Evolutionary conservation across 2,888 invertebrate genomes (phyloP), one percentile per base, ranked within the genome.

Genomic region (Pycnomerus fuliginosus): DNA sequence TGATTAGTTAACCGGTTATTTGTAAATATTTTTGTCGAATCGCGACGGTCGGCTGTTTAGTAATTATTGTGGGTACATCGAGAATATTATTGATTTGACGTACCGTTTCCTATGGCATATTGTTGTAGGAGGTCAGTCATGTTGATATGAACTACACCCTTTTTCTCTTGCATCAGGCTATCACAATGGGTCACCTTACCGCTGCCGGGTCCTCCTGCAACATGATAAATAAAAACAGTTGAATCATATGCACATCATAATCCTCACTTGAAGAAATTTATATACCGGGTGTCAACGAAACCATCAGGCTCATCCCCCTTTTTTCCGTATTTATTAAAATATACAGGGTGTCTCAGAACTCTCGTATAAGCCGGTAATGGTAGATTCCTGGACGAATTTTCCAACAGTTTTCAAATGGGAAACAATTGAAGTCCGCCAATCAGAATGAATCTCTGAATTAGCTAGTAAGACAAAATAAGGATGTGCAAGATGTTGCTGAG

Each of bases 141-240:
- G 71, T 92, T 92, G 71, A 92, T 89, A 73, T 92, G 92, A 31
- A 85, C 84, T 36, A 90, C 80, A 27, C 90, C 90, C 44, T 84
- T 83, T 57, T 87, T 82, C 74, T 92, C 91, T 74, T 90, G 87
- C 82, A 87, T 87, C 64, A 91, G 76, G 64, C 85, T 89, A 72
- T 92, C 93, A 76, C 96, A 96, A 72, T 96, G 95, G 64, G 96
- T 96, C 77, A 96, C 95, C 85, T 96, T 96, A 29, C 96, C 96
- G 74, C 93, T 93, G 60, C 95, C 96, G 53, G 96, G 96, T 52
- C 96, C 96, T 64, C 96, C 93, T 89, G 65, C 10, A 64, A 61
- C 39, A 25, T n/a, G 51, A 41, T 52, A 41, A 16, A 24, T 25
- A 25, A 25, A 33, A 12, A 11, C 8, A 22, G 3, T 33, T 12